Percentiles rank a stretch among this genome's conserved stretches.
Evolutionary conservation across 2,888 invertebrate genomes (phyloP).

Genomic region (Neoitamus cyanurus): DNA sequence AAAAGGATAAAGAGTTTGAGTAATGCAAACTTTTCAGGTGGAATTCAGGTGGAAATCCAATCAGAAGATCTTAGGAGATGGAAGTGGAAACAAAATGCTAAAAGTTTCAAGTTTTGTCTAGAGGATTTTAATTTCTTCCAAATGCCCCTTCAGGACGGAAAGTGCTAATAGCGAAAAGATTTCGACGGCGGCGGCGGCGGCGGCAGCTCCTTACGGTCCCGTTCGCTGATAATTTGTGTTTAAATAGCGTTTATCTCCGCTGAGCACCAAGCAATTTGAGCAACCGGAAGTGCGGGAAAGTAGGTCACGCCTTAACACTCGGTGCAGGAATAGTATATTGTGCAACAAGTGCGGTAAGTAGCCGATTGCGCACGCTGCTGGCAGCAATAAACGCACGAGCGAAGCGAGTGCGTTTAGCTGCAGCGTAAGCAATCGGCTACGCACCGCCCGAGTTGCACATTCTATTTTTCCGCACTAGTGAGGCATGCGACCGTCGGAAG

Average conservation of each 20-base stretch:
- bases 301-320: background rate
- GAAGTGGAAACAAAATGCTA: background rate
- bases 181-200: background rate
- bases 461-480: too few species aligned
- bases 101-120: background rate
- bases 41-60: background rate
- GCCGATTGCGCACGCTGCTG: too few species aligned
- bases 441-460: too few species aligned
- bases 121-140: background rate
- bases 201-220: background rate
- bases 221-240: background rate
- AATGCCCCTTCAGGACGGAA: background rate
- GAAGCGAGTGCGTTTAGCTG: too few species aligned
- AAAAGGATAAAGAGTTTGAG: background rate
- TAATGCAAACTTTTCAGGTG: background rate
- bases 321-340: background rate
- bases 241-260: background rate
- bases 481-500: too few species aligned
- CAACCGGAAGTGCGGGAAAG: background rate
- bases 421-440: too few species aligned
- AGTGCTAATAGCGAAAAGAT: background rate
- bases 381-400: too few species aligned
- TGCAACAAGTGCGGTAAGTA: too few species aligned
- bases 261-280: background rate
- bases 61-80: background rate